Percentiles rank a stretch among this genome's conserved stretches.
These are phyloP conservation scores for Bufo gargarizans DNA, from an alignment of 2,113 vertebrate genomes.

Conservation along the genomic window DNA sequence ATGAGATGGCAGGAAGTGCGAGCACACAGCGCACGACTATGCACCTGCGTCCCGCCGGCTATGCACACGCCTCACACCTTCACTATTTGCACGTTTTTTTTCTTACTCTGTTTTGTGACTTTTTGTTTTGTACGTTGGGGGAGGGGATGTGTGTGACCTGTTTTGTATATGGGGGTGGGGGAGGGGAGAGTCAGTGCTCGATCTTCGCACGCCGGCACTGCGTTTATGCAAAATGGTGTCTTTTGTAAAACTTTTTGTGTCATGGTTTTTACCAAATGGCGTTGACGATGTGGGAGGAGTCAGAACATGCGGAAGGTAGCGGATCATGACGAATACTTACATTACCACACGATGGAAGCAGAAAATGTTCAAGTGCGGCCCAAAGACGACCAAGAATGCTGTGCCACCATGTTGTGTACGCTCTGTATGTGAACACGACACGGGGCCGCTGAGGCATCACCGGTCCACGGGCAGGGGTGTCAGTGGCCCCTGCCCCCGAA, in stretches of 20 bases:
- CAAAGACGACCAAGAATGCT: background rate
- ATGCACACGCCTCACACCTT: constrained; percentile 45
- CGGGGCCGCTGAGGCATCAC: background rate
- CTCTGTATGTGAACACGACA: background rate
- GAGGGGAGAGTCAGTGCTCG: constrained; percentile 38
- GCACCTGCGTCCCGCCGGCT: constrained; percentile 43
- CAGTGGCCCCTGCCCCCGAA: background rate
- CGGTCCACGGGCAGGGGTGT: background rate
- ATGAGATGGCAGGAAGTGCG: background rate
- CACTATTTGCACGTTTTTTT: constrained; percentile 53
- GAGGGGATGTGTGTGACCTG: constrained; percentile 40
- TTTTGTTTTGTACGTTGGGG: constrained; percentile 51
- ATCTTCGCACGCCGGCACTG: constrained; percentile 52
- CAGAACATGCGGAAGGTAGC: background rate
- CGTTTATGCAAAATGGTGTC: constrained; percentile 53
- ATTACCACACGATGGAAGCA: background rate
- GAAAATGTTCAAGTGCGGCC: background rate
- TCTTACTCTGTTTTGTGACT: constrained; percentile 51
- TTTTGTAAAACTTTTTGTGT: constrained; percentile 49
- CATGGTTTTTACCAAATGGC: constrained; percentile 23
- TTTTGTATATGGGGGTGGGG: constrained; percentile 29
- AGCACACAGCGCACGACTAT: constrained; percentile 17
- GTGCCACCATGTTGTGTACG: background rate
- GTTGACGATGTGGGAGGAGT: background rate
- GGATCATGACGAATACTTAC: background rate